Base-by-base conservation (phyloP, 1,140 invertebrate genomes). In the Pinna nobilis region DNA sequence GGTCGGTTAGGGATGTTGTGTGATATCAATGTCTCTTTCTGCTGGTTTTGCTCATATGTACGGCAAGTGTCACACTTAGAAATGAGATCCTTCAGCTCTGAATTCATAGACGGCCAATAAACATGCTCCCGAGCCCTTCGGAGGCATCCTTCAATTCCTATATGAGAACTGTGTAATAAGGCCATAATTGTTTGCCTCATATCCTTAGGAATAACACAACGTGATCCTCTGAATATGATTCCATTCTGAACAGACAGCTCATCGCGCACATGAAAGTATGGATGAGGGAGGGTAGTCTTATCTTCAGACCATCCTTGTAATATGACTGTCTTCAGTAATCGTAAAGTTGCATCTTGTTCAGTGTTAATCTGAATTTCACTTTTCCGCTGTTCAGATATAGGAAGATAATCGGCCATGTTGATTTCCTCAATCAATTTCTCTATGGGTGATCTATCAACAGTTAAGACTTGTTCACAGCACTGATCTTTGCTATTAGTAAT, bases 121-220 rank as follows among this genome's bases (percentile, higher is more conserved):
- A 77, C 23, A 28, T 18, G 49, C 30, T 80, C 55, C 11, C 78
- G 39, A 2, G 75, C 71, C 49, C 78, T 50, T 13, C 39, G 13
- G 3, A 75, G 63, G 50, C 70, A 77, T 49, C 70, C 70, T 64
- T 77, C 70, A 20, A 70, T 64, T 23, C 75, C 71, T 37, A 65
- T 78, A 30, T 78, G 72, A 28, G 72, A 68, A n/a, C 28, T 15
- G 39, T 78, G 76, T 20, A 71, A 35, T 30, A 60, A 33, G n/a
- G 47, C 28, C 37, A 63, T 28, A 0, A 78, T 60, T 2, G 75
- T 35, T 5, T 5, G 6, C 1, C 68, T 44, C 39, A 80, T 23
- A 23, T 13, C 35, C 20, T 53, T 33, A 15, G 68, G 70, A 20
- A 74, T 75, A 1, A 80, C 53, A 30, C 33, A 35, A 15, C 67